These are phyloP conservation scores for Daboia siamensis DNA, from an alignment of 2,113 vertebrate genomes.

Conservation along the genomic window DNA sequence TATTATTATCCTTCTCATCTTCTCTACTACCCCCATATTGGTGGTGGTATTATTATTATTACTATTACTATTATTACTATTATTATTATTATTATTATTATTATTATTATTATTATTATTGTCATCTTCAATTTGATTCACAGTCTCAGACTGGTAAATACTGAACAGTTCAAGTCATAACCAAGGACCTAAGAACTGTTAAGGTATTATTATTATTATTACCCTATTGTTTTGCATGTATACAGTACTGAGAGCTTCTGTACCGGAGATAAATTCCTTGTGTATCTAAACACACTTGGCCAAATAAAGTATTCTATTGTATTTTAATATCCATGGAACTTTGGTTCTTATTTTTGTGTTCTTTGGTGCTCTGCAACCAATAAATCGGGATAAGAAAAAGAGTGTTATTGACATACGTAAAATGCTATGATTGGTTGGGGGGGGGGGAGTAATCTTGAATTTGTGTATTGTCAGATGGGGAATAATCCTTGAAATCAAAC, in stretches of 20 bases:
- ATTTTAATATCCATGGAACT: not conserved
- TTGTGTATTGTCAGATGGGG: not conserved
- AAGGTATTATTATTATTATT: not conserved
- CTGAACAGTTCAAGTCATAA: too few relatives aligned
- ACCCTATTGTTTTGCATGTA: not conserved
- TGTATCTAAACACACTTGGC: not conserved
- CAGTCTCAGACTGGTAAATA: too few relatives aligned
- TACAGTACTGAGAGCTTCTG: not conserved
- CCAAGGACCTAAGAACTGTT: too few relatives aligned
- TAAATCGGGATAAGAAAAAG: not conserved
- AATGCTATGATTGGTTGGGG: not conserved
- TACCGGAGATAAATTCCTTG: not conserved
- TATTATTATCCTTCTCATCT: too few relatives aligned
- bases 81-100: not conserved
- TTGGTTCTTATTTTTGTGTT: not conserved
- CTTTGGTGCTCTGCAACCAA: not conserved
- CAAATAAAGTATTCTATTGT: not conserved
- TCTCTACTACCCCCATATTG: not conserved
- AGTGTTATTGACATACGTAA: not conserved
- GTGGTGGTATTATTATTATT: too few relatives aligned
- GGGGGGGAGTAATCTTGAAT: not conserved
- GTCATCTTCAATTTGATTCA: too few relatives aligned
- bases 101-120: too few relatives aligned
- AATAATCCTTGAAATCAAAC: not conserved
- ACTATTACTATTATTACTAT: too few relatives aligned